Conservation (phyloP, 2,888 invertebrate genomes). For the Malacosoma neustria region DNA sequence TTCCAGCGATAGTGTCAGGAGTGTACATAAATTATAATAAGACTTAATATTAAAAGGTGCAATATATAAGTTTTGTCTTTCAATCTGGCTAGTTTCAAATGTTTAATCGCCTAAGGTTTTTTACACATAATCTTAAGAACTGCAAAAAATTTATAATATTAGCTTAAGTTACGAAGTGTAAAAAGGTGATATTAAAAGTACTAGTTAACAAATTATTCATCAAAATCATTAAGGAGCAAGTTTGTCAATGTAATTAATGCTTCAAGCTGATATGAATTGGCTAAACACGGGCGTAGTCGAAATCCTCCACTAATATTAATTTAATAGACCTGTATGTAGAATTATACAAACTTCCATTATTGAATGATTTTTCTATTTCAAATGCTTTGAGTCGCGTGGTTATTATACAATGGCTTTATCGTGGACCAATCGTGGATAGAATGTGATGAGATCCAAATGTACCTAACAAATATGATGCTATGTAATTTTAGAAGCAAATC, state of each 20-base stretch:
- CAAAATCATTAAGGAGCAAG: no score
- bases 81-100: conserved; percentile 8
- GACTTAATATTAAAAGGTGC: conserved; percentile 39
- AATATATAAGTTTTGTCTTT: conserved; percentile 25
- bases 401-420: conserved; percentile 50
- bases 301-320: no score
- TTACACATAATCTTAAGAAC: conserved; percentile 19
- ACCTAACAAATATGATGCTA: conserved; percentile 32
- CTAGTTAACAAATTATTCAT: neutral
- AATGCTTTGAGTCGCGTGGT: conserved; percentile 13
- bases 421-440: conserved; percentile 58
- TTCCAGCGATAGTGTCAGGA: conserved; percentile 53
- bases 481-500: conserved; percentile 22
- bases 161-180: conserved; percentile 1
- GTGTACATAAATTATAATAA: conserved; percentile 31
- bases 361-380: no score
- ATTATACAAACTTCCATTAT: no score
- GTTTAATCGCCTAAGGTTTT: conserved; percentile 14
- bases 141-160: conserved; percentile 18
- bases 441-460: conserved; percentile 29
- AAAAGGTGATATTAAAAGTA: conserved; percentile 1
- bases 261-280: no score
- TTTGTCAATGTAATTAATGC: no score
- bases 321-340: no score
- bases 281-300: no score